Percentiles rank a stretch among this genome's conserved stretches.
Conservation (phyloP, 2,113 vertebrate species). For the Telmatochromis sp. region DNA sequence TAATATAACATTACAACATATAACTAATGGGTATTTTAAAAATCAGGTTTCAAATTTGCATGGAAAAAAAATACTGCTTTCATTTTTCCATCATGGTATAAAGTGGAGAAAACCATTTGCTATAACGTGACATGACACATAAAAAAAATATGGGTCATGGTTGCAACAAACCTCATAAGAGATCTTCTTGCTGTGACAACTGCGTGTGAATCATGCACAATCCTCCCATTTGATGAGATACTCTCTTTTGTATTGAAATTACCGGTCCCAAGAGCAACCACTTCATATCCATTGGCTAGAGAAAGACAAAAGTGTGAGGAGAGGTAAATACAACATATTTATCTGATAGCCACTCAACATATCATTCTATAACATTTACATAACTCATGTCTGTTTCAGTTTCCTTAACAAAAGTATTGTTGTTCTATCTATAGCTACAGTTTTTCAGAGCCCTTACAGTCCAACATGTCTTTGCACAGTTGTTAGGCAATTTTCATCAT, state of each 20-base stretch:
- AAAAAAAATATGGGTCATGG: not conserved
- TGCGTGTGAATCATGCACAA: conserved; percentile 86
- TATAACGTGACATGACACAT: not conserved
- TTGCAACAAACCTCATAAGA: conserved; percentile 77
- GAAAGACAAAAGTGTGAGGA: not conserved
- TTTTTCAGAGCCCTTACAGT: not conserved
- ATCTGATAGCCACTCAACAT: not conserved
- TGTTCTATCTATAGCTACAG: not conserved
- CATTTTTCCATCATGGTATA: not conserved
- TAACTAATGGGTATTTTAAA: not conserved
- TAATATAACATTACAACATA: not conserved
- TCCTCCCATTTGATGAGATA: conserved; percentile 68
- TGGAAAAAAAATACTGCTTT: not conserved
- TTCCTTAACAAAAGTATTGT: not conserved
- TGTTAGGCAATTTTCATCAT: not conserved
- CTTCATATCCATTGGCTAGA: conserved; percentile 67
- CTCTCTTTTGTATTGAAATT: conserved; percentile 76
- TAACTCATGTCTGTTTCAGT: not conserved
- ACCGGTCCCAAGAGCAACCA: conserved; percentile 89
- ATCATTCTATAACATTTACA: not conserved
- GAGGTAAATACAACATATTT: not conserved
- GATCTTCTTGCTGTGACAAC: conserved; percentile 85
- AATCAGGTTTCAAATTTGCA: not conserved
- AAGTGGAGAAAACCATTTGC: not conserved
- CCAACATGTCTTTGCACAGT: not conserved